Percentiles rank a stretch among this genome's conserved stretches.
These are phyloP conservation scores for Platycnemis pennipes DNA, from an alignment of 2,888 invertebrate genomes.

Conservation along the genomic window DNA sequence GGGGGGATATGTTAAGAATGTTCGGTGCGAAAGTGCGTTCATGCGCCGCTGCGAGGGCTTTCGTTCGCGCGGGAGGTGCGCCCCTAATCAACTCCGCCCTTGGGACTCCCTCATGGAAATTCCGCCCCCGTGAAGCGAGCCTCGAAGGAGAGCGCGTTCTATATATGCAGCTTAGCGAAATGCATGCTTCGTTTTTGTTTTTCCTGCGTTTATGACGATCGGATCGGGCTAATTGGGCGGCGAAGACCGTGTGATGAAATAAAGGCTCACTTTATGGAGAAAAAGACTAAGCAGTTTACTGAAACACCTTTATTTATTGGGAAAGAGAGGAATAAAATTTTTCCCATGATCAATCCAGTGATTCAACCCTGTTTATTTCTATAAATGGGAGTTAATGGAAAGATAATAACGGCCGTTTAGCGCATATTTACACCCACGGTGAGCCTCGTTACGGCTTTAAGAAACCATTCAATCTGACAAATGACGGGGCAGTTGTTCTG, in stretches of 20 bases:
- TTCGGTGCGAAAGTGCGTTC: too few relatives aligned
- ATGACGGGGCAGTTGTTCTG: neutral
- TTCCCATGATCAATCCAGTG: neutral
- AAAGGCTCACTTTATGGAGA: too few relatives aligned
- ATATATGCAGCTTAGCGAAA: too few relatives aligned
- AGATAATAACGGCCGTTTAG: neutral
- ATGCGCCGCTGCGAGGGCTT: too few relatives aligned
- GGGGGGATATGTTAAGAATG: neutral
- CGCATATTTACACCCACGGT: neutral
- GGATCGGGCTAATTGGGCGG: too few relatives aligned
- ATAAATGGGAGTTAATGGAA: neutral
- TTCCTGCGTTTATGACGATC: too few relatives aligned
- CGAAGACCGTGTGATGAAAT: too few relatives aligned
- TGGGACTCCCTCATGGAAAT: neutral
- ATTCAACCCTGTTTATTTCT: neutral
- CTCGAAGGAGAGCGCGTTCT: too few relatives aligned
- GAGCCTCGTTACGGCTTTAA: neutral
- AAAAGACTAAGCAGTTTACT: too few relatives aligned
- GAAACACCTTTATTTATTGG: too few relatives aligned
- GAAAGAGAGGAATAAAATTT: too few relatives aligned
- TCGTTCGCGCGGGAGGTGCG: neutral
- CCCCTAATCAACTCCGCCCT: neutral
- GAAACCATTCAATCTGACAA: neutral
- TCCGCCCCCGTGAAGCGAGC: neutral
- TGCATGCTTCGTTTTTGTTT: too few relatives aligned